phyloP scores from a whole-genome alignment of 1,140 invertebrate species.

The Notospermus geniculatus region DNA sequence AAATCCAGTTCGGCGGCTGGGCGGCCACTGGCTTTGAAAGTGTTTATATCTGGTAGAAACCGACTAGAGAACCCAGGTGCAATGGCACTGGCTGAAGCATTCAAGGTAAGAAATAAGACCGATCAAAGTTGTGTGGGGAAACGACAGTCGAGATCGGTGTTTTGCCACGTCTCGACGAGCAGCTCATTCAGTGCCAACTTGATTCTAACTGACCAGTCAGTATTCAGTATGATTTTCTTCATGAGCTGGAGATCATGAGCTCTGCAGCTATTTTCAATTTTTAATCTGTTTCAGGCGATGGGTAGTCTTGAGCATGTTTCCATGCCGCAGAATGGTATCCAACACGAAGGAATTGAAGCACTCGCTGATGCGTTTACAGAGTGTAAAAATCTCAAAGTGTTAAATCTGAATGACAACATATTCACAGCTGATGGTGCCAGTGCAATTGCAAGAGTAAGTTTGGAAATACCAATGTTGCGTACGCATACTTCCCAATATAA shows the following conservation, averaged over 20 bases:
- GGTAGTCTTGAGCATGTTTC: constrained; percentile 82
- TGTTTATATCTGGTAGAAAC: constrained; percentile 92
- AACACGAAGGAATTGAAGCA: constrained; percentile 76
- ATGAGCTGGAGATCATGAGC: no score
- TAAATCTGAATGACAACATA: constrained; percentile 96
- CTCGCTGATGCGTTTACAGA: constrained; percentile 73
- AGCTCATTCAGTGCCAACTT: no score
- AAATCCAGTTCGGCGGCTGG: constrained; percentile 64
- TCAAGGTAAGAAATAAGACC: constrained; percentile 67
- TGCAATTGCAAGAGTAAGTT: constrained; percentile 65
- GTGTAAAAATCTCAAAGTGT: constrained; percentile 72
- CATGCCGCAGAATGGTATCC: constrained; percentile 98
- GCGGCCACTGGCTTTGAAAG: constrained; percentile 69
- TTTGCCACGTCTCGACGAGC: no score
- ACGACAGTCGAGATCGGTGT: no score
- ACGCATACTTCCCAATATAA: no score
- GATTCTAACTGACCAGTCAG: no score
- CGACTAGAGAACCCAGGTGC: constrained; percentile 92
- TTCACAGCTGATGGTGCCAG: constrained; percentile 73
- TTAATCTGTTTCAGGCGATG: constrained; percentile 66
- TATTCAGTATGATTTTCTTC: no score
- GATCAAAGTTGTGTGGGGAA: no score
- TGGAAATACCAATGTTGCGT: no score
- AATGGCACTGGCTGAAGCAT: constrained; percentile 76
- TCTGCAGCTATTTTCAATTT: no score